phyloP scores from a whole-genome alignment of 2,113 vertebrate species.

The Dromaius novaehollandiae region DNA sequence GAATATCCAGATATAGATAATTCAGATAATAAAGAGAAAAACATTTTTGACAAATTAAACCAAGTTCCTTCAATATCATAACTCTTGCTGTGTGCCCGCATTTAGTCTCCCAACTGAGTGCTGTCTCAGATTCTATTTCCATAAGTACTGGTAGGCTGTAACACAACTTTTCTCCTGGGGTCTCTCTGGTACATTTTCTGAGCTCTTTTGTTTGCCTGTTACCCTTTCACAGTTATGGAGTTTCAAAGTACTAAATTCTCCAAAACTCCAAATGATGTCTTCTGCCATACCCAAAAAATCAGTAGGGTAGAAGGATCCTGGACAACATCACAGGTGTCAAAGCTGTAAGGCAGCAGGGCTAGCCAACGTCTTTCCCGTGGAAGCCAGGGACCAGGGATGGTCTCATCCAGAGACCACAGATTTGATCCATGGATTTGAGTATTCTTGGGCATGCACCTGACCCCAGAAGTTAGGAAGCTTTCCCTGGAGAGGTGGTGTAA shows the following conservation, averaged over 20 bases:
- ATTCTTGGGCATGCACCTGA: background rate
- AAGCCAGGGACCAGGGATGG: background rate
- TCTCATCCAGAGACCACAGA: background rate
- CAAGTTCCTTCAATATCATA: background rate
- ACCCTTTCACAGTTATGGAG: background rate
- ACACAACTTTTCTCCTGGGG: background rate
- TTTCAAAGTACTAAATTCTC: background rate
- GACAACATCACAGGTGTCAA: background rate
- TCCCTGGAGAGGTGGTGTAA: background rate
- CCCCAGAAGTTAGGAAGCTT: background rate
- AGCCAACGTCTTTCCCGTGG: background rate
- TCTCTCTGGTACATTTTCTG: background rate
- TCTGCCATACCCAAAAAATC: background rate
- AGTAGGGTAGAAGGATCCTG: background rate
- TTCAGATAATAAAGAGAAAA: background rate
- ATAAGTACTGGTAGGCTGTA: background rate
- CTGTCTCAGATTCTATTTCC: background rate
- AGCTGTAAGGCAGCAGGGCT: background rate
- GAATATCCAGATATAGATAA: background rate
- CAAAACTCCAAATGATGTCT: background rate
- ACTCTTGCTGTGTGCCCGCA: background rate
- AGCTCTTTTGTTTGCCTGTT: background rate
- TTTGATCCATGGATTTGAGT: background rate
- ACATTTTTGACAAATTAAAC: background rate
- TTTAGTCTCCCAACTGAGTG: background rate